Evolutionary conservation across 2,797 vertebrate genomes (phyloP).

Genomic region (Morelia viridis): DNA sequence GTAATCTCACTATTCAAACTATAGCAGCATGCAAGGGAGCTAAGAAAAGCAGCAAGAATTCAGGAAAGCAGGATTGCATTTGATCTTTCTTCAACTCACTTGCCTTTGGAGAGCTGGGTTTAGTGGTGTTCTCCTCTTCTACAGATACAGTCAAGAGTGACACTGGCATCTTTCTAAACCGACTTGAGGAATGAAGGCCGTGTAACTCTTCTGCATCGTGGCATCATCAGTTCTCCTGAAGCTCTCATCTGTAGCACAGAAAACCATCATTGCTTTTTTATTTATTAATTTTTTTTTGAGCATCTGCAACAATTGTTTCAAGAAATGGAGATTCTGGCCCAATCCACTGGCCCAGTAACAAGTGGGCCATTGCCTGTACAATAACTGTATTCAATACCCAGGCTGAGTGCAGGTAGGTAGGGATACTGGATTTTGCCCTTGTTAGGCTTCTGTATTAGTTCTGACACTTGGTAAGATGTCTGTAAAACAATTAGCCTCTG

Average conservation of each 20-base stretch:
- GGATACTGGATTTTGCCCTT: background rate
- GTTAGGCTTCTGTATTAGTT: background rate
- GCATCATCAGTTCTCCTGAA: background rate
- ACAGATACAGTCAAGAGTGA: background rate
- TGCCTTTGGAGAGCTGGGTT: background rate
- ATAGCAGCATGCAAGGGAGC: background rate
- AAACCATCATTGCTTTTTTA: background rate
- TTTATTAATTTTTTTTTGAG: background rate
- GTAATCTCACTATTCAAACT: background rate
- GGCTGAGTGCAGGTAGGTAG: background rate
- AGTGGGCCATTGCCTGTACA: too few relatives aligned
- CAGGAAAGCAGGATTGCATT: background rate
- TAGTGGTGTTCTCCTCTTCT: background rate
- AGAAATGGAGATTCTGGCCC: background rate
- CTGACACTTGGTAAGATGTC: background rate
- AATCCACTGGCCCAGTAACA: background rate
- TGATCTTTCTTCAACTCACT: background rate
- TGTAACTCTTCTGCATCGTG: background rate
- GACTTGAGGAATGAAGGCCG: constrained; percentile 11
- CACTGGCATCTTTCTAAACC: background rate
- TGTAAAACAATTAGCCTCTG: background rate
- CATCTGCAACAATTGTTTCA: background rate
- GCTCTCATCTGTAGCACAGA: constrained; percentile 4
- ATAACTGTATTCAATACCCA: too few relatives aligned
- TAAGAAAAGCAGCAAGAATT: background rate